phyloP scores from a whole-genome alignment of 1,140 invertebrate genomes.

The Zaprionus camerounensis region DNA sequence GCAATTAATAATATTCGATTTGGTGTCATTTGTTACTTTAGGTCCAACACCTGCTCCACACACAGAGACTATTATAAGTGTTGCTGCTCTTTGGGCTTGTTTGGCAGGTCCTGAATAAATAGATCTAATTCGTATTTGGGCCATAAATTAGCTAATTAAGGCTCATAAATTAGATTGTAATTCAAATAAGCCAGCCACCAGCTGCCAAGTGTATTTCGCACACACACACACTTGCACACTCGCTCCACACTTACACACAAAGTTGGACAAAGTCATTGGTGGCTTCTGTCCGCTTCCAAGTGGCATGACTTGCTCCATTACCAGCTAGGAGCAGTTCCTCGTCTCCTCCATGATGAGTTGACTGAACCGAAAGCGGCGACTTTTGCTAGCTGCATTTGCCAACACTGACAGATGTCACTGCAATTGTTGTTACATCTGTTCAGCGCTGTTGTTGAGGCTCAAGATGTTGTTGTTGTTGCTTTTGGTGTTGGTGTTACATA shows the following conservation, averaged over 20 bases:
- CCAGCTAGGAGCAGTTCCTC: constrained; percentile 26
- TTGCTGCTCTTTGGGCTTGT: constrained; percentile 10
- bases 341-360: constrained; percentile 9
- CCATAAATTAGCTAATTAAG: constrained; percentile 72
- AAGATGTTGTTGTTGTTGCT: constrained; percentile 31
- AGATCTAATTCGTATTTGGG: constrained; percentile 55
- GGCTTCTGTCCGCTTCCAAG: constrained; percentile 16
- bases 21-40: constrained; percentile 13
- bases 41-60: constrained; percentile 11
- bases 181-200: constrained; percentile 24
- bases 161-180: constrained; percentile 49
- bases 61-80: not conserved
- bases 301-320: constrained; percentile 55
- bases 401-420: constrained; percentile 57
- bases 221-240: not conserved
- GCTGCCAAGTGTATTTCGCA: constrained; percentile 5
- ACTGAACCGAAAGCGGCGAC: constrained; percentile 21
- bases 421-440: constrained; percentile 68
- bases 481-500: constrained; percentile 59
- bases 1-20: constrained; percentile 25
- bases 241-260: not conserved
- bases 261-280: constrained; percentile 19
- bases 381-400: constrained; percentile 49
- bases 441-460: constrained; percentile 22
- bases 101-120: constrained; percentile 52